Percentiles rank a stretch among this genome's conserved stretches.
phyloP scores from a whole-genome alignment of 2,113 vertebrate species.

The Amphiprion ocellaris region DNA sequence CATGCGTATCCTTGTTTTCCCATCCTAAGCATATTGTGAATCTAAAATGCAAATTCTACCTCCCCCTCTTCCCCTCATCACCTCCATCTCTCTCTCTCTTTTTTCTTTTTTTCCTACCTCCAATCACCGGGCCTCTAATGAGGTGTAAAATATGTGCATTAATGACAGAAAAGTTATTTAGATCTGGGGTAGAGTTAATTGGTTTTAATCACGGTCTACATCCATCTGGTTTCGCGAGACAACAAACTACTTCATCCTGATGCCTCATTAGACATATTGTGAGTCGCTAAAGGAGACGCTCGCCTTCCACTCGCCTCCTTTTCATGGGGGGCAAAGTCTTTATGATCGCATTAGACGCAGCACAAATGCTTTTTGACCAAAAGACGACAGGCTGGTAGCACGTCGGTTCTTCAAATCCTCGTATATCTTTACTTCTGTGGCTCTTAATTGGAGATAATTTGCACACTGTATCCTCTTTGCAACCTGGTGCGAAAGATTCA shows the following conservation, averaged over 20 bases:
- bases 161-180: slow-evolving; percentile 92
- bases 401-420: no score
- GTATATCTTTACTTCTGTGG: no score
- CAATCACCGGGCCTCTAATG: slow-evolving; percentile 86
- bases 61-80: background rate
- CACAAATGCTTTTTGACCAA: background rate
- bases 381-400: background rate
- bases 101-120: slow-evolving; percentile 69
- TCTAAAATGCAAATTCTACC: slow-evolving; percentile 87
- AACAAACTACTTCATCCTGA: slow-evolving; percentile 92
- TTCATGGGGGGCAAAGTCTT: background rate
- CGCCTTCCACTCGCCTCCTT: slow-evolving; percentile 71
- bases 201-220: slow-evolving; percentile 94
- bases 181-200: slow-evolving; percentile 93
- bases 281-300: slow-evolving; percentile 85
- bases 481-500: no score
- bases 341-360: background rate
- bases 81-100: background rate
- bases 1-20: slow-evolving; percentile 35
- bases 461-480: no score
- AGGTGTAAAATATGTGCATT: slow-evolving; percentile 90
- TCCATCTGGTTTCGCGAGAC: slow-evolving; percentile 93
- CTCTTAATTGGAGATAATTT: no score
- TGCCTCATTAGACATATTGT: slow-evolving; percentile 90
- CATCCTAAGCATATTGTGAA: slow-evolving; percentile 76